Conservation (phyloP, 2,888 invertebrate species). For the Zaprionus lineosus region DNA sequence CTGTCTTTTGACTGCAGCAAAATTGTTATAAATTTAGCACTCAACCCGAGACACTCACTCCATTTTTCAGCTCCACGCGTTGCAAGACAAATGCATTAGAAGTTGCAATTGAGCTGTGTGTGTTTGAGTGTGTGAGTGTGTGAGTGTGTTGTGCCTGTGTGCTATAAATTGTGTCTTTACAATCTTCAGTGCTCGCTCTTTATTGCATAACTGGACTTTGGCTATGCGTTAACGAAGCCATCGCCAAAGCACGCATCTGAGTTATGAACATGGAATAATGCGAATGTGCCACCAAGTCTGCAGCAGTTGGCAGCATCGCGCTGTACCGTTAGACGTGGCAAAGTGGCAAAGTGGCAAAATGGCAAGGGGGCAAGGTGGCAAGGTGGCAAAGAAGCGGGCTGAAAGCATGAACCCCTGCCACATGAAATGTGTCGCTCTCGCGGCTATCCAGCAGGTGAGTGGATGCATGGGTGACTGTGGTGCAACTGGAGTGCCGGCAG, state of each 20-base stretch:
- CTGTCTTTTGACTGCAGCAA: constrained; percentile 38
- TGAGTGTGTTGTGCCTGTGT: constrained; percentile 27
- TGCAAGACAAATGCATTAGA: constrained; percentile 72
- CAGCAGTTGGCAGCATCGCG: constrained; percentile 61
- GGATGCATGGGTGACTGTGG: too few species aligned
- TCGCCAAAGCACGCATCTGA: constrained; percentile 62
- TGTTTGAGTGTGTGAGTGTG: constrained; percentile 9
- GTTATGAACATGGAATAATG: constrained; percentile 77
- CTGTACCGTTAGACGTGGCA: constrained; percentile 52
- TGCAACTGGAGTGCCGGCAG: too few species aligned
- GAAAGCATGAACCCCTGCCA: constrained; percentile 18
- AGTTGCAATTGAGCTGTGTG: constrained; percentile 43
- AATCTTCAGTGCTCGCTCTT: constrained; percentile 28
- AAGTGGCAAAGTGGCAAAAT: too few species aligned
- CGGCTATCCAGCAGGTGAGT: too few species aligned
- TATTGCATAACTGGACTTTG: constrained; percentile 77
- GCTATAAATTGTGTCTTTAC: constrained; percentile 45
- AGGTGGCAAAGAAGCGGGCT: constrained; percentile 48
- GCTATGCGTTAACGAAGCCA: constrained; percentile 75
- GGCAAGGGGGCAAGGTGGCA: too few species aligned
- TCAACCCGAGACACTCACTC: constrained; percentile 52
- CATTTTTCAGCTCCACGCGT: constrained; percentile 46
- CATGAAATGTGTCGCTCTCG: constrained; percentile 50
- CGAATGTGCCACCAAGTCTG: constrained; percentile 56
- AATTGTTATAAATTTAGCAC: constrained; percentile 71